A percentile compares a stretch with the other conserved stretches of the same genome.
Evolutionary conservation across 2,797 vertebrate species (phyloP).

Genomic region (Furcifer pardalis): DNA sequence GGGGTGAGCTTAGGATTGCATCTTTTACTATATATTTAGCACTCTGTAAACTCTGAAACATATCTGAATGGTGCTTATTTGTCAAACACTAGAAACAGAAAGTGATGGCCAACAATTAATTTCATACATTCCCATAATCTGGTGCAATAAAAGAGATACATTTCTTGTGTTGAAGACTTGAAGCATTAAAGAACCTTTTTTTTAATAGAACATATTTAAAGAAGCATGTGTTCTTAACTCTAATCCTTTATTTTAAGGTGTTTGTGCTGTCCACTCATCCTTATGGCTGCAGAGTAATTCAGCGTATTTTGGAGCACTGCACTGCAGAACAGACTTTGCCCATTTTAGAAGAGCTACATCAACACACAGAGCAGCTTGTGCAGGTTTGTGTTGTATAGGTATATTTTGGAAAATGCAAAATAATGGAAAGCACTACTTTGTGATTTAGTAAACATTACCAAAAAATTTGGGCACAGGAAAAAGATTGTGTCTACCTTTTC

Average conservation of each 20-base stretch:
- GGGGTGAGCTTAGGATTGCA: no score
- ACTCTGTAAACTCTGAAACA: no score
- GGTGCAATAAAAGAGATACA: background rate
- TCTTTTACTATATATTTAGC: no score
- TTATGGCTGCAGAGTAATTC: conserved; percentile 97
- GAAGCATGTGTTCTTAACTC: conserved; percentile 8
- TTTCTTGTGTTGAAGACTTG: background rate
- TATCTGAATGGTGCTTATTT: no score
- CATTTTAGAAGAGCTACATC: conserved; percentile 94
- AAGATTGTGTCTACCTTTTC: background rate
- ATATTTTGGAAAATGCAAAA: conserved; percentile 7
- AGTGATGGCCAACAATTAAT: background rate
- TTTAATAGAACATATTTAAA: background rate
- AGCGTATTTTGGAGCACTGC: conserved; percentile 96
- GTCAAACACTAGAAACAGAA: no score
- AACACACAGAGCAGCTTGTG: conserved; percentile 96
- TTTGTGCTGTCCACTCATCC: conserved; percentile 98
- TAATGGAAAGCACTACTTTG: conserved; percentile 25
- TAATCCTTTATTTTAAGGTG: conserved; percentile 79
- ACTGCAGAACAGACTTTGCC: conserved; percentile 96
- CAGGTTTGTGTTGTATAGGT: conserved; percentile 79
- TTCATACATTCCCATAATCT: background rate
- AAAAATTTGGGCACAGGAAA: background rate
- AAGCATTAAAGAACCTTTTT: background rate
- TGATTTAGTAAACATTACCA: conserved; percentile 27